Conservation (phyloP, 2,797 vertebrate species). For the Salarias fasciatus region DNA sequence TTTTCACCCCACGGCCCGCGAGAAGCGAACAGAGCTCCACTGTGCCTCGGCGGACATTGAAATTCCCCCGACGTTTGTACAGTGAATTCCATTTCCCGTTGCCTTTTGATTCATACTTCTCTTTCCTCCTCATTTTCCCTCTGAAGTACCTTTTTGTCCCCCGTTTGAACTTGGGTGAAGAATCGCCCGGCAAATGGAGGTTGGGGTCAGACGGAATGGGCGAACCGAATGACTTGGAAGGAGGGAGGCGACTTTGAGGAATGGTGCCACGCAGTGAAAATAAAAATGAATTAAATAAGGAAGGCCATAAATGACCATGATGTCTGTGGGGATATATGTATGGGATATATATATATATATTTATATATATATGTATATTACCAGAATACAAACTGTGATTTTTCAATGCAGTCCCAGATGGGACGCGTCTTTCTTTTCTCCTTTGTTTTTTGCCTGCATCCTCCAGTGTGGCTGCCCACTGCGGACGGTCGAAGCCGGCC, state of each 20-base stretch:
- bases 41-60: slow-evolving; percentile 72
- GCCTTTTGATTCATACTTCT: slow-evolving; percentile 73
- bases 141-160: slow-evolving; percentile 77
- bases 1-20: slow-evolving; percentile 61
- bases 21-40: slow-evolving; percentile 71
- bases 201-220: slow-evolving; percentile 61
- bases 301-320: slow-evolving; percentile 10
- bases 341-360: no score
- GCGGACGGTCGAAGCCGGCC: background rate
- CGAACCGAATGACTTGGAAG: slow-evolving; percentile 43
- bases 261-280: slow-evolving; percentile 30
- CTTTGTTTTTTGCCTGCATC: slow-evolving; percentile 1
- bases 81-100: slow-evolving; percentile 79
- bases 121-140: slow-evolving; percentile 29
- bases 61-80: slow-evolving; percentile 74
- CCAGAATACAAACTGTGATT: no score
- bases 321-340: background rate
- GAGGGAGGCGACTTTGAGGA: slow-evolving; percentile 22
- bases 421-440: background rate
- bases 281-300: slow-evolving; percentile 49
- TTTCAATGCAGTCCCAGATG: no score
- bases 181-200: slow-evolving; percentile 67
- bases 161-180: slow-evolving; percentile 73
- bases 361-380: no score
- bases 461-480: background rate